Evolutionary conservation across 2,888 invertebrate genomes (phyloP), one percentile per base, ranked within the genome.

Genomic region (Sylvicola cinctus): DNA sequence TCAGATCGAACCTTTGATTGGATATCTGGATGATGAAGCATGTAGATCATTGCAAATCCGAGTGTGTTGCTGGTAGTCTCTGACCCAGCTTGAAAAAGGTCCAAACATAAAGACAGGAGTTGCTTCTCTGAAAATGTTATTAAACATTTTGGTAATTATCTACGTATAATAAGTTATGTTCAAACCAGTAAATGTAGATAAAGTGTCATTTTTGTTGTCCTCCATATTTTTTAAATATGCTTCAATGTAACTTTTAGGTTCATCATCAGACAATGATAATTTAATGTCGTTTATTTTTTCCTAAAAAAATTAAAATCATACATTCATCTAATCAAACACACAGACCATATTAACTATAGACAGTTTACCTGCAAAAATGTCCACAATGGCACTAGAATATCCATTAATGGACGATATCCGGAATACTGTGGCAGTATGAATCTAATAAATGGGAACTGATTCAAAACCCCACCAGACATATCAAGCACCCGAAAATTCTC

Each of bases 401-500:
- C 52, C 33, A 57, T 53, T 14, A 72, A 56, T 8, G 65, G 51
- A 2, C 60, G 59, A 49, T 73, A 79, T 1, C 76, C 77, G 34
- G 66, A 68, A 15, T 60, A 45, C 37, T 66, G 58, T 0, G 78
- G 78, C 4, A 69, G 64, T 7, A 79, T 41, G 45, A 63, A 69
- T 36, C 78, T 60, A 35, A 75, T 50, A 54, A 73, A 69, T 0
- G 80, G 77, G 47, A 74, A 55, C 43, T 74, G 70, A 42, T 74
- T 75, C 7, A 79, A 49, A 37, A 74, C 48, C 1, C 78, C 77
- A 3, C 78, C 78, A 3, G 71, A 65, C 48, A 72, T 67, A 31
- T 73, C 68, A 38, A 68, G 63, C 28, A 65, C 48, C 39, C 65
- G 62, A 47, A 79, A 79, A 5, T 66, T 64, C 39, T 70, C 65